Percentiles rank a stretch among this genome's conserved stretches.
These are phyloP conservation scores for Enhydra lutris DNA, from an alignment of 2,113 vertebrate genomes.

Conservation along the genomic window DNA sequence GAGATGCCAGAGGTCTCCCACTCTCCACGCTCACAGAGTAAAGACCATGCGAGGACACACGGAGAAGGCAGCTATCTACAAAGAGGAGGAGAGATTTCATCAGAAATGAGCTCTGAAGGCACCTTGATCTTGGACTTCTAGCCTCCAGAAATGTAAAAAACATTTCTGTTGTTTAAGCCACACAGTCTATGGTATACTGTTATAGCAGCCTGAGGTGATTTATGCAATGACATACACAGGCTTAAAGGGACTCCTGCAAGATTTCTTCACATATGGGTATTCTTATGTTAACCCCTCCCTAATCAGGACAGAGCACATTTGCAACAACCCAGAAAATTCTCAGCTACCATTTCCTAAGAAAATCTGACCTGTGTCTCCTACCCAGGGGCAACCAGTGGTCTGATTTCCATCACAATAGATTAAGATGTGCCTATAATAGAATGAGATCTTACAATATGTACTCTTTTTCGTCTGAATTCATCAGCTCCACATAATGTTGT, in stretches of 20 bases:
- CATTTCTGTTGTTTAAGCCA: not conserved
- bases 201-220: not conserved
- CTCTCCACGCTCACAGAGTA: accelerated
- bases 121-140: not conserved
- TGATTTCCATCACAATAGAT: not conserved
- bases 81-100: not conserved
- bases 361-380: not conserved
- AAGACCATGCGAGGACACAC: too few species aligned
- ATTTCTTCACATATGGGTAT: not conserved
- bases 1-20: accelerated
- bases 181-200: not conserved
- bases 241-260: too few species aligned
- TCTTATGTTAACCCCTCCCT: not conserved
- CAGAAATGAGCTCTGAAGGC: not conserved
- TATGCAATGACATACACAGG: not conserved
- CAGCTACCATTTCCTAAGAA: not conserved
- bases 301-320: too few species aligned
- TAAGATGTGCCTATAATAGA: not conserved
- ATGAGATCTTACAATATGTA: not conserved
- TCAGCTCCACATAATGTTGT: not conserved
- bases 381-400: not conserved
- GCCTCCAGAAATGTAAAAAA: not conserved
- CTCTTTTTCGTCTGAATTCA: not conserved
- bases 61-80: not conserved
- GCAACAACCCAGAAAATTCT: not conserved